Conservation (phyloP, 2,888 invertebrate genomes). For the Caenorhabditis imperialis region DNA sequence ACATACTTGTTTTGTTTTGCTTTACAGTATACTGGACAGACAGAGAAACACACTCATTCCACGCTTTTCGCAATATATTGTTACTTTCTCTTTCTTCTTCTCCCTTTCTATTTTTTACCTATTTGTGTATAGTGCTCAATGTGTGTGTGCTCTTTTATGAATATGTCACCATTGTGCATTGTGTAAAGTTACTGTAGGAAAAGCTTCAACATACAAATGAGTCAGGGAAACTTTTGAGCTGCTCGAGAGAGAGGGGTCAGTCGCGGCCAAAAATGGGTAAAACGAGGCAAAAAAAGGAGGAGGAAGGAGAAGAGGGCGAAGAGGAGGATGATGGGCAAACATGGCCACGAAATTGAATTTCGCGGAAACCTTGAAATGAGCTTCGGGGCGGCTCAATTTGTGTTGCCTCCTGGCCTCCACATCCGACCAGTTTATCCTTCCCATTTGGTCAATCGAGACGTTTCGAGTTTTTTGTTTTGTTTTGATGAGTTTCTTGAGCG, state of each 20-base stretch:
- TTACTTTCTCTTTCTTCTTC: constrained; percentile 5
- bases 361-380: constrained; percentile 57
- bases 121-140: constrained; percentile 4
- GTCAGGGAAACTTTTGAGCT: constrained; percentile 4
- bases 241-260: constrained; percentile 15
- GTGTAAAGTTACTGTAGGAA: constrained; percentile 14
- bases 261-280: constrained; percentile 18
- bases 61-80: constrained; percentile 1
- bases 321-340: constrained; percentile 41
- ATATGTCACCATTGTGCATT: no score
- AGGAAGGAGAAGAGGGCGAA: constrained; percentile 7
- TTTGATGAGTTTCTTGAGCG: no score
- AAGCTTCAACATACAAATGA: constrained; percentile 10
- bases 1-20: no score
- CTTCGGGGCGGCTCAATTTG: constrained; percentile 39
- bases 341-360: constrained; percentile 53
- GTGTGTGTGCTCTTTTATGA: no score
- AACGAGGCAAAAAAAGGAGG: constrained; percentile 13
- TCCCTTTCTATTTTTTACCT: constrained; percentile 7
- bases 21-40: no score
- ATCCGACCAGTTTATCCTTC: constrained; percentile 15
- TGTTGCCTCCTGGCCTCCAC: constrained; percentile 33
- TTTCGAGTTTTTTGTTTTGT: constrained; percentile 7
- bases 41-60: no score
- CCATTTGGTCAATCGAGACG: no score